A percentile compares a stretch with the other conserved stretches of the same genome.
Evolutionary conservation across 1,140 invertebrate genomes (phyloP).

Genomic region (Heliconius melpomene): DNA sequence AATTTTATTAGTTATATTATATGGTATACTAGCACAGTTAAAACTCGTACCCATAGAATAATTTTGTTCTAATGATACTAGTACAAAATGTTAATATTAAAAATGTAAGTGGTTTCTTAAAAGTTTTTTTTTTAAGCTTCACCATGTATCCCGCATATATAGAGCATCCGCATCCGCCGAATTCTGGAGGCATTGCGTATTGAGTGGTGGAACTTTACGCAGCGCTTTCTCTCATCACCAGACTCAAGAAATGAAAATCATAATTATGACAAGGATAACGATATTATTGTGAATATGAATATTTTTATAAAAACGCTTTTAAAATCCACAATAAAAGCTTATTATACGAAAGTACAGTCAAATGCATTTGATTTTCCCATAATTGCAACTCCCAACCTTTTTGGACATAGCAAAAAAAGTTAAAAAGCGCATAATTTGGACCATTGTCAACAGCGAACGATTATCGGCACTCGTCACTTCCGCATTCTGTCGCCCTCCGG

Average conservation of each 20-base stretch:
- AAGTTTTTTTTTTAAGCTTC: no score
- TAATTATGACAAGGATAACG: accelerated
- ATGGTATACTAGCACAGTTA: neutral
- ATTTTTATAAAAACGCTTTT: no score
- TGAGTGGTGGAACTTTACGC: no score
- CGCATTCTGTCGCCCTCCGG: slow-evolving; percentile 21
- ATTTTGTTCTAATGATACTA: neutral
- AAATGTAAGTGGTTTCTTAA: neutral
- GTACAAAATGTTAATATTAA: neutral
- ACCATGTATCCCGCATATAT: no score
- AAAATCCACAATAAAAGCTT: no score
- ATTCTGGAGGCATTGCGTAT: no score
- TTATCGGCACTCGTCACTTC: slow-evolving; percentile 34
- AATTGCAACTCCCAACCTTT: slow-evolving; percentile 3
- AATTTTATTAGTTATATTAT: neutral
- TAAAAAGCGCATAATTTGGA: slow-evolving; percentile 36
- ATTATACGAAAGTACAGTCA: neutral
- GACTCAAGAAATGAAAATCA: no score
- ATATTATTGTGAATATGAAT: no score
- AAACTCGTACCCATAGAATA: neutral
- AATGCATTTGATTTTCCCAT: neutral
- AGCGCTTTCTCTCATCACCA: no score
- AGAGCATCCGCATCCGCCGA: no score
- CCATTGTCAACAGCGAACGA: slow-evolving; percentile 33
- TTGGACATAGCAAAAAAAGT: slow-evolving; percentile 30